These are phyloP conservation scores for Drosophila tristis DNA, from an alignment of 1,140 invertebrate genomes.

Conservation along the genomic window DNA sequence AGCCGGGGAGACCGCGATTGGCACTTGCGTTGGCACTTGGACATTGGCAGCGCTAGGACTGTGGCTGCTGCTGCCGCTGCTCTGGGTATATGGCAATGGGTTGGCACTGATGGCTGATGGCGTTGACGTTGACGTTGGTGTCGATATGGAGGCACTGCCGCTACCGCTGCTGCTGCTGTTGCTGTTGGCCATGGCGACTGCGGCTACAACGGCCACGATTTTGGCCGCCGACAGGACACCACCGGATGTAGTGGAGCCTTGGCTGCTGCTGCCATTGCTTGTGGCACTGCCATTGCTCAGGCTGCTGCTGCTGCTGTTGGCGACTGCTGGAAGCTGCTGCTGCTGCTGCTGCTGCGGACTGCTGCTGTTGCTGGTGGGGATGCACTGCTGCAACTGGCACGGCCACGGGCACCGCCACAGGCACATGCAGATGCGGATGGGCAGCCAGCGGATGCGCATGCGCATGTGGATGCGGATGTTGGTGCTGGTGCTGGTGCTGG, in stretches of 20 bases:
- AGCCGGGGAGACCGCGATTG: conserved; percentile 51
- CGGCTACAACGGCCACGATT: conserved; percentile 49
- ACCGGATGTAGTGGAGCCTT: conserved; percentile 50
- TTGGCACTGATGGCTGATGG: conserved; percentile 37
- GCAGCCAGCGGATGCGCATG: conserved; percentile 63
- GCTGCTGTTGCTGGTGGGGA: conserved; percentile 46
- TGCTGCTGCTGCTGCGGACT: conserved; percentile 29
- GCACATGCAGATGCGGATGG: conserved; percentile 69
- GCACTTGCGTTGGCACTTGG: conserved; percentile 51
- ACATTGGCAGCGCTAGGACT: conserved; percentile 1
- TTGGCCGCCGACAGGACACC: conserved; percentile 58
- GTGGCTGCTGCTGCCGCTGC: conserved; percentile 34
- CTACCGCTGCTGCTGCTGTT: conserved; percentile 14
- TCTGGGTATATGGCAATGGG: conserved; percentile 33
- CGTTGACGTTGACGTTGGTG: not conserved
- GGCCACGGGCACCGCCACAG: conserved; percentile 25
- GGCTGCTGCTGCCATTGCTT: conserved; percentile 21
- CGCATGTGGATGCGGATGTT: conserved; percentile 45
- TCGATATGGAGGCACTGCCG: not conserved
- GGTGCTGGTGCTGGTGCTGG: conserved; percentile 37
- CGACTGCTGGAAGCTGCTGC: conserved; percentile 5
- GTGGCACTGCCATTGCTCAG: conserved; percentile 19
- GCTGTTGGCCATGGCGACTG: conserved; percentile 44
- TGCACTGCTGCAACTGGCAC: conserved; percentile 26
- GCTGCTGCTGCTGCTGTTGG: conserved; percentile 19